Evolutionary conservation across 2,888 invertebrate genomes (phyloP).

Genomic region (Himalopsyche anomala): DNA sequence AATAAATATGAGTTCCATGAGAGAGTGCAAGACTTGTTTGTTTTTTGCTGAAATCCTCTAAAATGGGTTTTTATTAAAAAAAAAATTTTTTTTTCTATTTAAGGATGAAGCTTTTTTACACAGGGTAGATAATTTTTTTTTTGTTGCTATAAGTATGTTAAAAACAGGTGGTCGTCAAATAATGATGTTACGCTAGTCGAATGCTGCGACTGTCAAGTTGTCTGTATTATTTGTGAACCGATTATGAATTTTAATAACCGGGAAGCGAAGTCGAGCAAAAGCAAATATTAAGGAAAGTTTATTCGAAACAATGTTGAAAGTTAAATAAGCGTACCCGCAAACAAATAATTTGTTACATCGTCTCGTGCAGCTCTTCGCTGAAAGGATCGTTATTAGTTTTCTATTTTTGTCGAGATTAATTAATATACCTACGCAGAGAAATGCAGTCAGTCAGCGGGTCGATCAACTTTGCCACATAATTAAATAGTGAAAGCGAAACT

Average conservation of each 20-base stretch:
- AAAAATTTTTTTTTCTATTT: too few relatives aligned
- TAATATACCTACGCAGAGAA: background rate
- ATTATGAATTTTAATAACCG: constrained; percentile 6
- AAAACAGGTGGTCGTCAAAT: too few relatives aligned
- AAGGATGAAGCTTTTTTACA: too few relatives aligned
- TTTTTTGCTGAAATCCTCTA: too few relatives aligned
- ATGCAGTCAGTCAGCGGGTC: too few relatives aligned
- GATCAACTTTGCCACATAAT: background rate
- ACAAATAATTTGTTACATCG: constrained; percentile 24
- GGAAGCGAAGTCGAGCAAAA: background rate
- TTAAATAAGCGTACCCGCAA: constrained; percentile 30
- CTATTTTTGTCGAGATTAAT: background rate
- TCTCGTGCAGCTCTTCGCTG: background rate
- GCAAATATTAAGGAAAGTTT: background rate
- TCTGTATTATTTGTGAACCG: background rate
- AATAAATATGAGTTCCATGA: too few relatives aligned
- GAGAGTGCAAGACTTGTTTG: too few relatives aligned
- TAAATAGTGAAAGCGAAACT: background rate
- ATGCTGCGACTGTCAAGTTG: too few relatives aligned
- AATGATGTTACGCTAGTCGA: too few relatives aligned
- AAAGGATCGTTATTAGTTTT: background rate
- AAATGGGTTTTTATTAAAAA: too few relatives aligned
- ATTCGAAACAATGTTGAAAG: constrained; percentile 33
- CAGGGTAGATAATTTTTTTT: too few relatives aligned
- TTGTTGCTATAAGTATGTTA: too few relatives aligned